Evolutionary conservation across 2,797 vertebrate genomes (phyloP), one percentile per base, ranked within the genome.

Genomic region (Allobates femoralis): DNA sequence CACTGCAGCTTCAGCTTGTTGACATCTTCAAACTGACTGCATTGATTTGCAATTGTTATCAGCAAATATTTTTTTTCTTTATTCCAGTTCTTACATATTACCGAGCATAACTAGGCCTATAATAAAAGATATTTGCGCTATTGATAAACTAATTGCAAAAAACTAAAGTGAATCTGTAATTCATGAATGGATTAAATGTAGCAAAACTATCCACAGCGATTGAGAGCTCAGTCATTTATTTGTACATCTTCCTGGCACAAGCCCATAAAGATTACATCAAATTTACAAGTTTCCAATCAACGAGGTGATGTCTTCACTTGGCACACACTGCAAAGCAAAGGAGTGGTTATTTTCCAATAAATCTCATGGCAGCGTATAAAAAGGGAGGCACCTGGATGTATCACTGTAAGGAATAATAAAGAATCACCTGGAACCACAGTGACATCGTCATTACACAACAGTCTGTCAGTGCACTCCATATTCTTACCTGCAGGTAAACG

Each of bases 401-500:
- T 62, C 55, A 60, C 21, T 28, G n/a, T 1, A 5, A 69, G 74
- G 28, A 56, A 56, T 78, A 34, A 21, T 14, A 7, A 56, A 23
- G 21, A n/a, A 37, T 23, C 37, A n/a, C 32, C 55, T 32, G 10
- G 30, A 60, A 23, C n/a, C 8, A 16, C 32, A 78, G 30, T 23
- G 55, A 58, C 3, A 14, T 60, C 30, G 15, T 37, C 58, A 78
- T n/a, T 37, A 37, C n/a, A 8, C 11, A 67, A 51, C 18, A 80
- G 58, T 18, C 23, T 30, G 26, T 21, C 62, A 55, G 4, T 5
- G 66, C 21, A 18, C 18, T 51, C 55, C 15, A 19, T 51, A 55
- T n/a, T 74, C 88, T 93, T 92, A 94, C 94, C 92, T 92, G 93
- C 94, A 94, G 78, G 90, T 91, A 7, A 94, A 89, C 77, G 90